Conservation (phyloP, 2,797 vertebrate species). For the Fringilla coelebs region DNA sequence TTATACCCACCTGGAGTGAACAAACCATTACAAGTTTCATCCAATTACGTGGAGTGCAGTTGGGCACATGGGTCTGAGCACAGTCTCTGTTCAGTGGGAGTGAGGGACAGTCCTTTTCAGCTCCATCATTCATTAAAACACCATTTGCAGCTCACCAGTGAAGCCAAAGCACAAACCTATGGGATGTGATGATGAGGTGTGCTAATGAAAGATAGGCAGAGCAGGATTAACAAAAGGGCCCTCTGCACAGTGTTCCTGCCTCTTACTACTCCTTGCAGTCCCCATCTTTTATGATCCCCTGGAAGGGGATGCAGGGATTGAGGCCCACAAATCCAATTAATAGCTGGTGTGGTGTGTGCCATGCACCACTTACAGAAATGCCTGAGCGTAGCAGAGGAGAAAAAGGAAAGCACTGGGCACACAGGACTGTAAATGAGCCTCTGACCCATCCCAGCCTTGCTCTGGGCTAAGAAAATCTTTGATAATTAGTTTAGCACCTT, state of each 20-base stretch:
- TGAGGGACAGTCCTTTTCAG: slow-evolving; percentile 16
- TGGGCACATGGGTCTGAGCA: neutral
- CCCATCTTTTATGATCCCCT: neutral
- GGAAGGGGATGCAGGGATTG: slow-evolving; percentile 35
- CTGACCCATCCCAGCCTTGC: neutral
- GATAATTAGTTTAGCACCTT: neutral
- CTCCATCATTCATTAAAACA: slow-evolving; percentile 57
- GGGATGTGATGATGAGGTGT: slow-evolving; percentile 36
- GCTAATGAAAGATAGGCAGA: slow-evolving; percentile 34
- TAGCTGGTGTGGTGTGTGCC: neutral
- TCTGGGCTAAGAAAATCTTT: neutral
- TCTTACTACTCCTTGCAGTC: slow-evolving; percentile 12
- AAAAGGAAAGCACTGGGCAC: neutral
- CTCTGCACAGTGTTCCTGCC: slow-evolving; percentile 13
- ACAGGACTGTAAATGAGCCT: neutral
- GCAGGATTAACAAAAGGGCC: slow-evolving; percentile 26
- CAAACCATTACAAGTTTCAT: slow-evolving; percentile 26
- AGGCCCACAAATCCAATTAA: slow-evolving; percentile 47
- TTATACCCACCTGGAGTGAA: slow-evolving; percentile 30
- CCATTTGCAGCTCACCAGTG: slow-evolving; percentile 45
- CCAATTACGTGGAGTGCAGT: slow-evolving; percentile 30
- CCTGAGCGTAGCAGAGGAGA: neutral
- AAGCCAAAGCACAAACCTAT: neutral
- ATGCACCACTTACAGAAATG: neutral
- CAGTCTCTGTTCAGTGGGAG: slow-evolving; percentile 9